Conservation (phyloP, 2,888 invertebrate genomes). For the Tetragonisca angustula region DNA sequence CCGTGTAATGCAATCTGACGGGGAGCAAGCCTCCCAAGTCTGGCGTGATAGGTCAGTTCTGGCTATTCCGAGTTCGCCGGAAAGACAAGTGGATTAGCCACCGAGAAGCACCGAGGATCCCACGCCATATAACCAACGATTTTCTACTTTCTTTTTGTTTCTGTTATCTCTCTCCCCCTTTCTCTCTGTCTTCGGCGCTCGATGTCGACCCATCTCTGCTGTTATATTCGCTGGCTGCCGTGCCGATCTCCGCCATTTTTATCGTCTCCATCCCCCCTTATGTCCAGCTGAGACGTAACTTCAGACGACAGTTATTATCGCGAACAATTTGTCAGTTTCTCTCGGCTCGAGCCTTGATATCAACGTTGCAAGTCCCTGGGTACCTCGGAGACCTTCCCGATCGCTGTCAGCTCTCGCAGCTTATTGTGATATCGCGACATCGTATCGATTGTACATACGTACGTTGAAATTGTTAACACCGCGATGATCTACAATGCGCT, state of each 20-base stretch:
- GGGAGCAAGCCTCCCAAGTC: slow-evolving; percentile 70
- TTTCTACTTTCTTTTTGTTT: slow-evolving; percentile 69
- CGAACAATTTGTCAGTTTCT: slow-evolving; percentile 61
- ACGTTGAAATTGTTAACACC: too few species aligned
- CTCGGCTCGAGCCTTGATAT: slow-evolving; percentile 31
- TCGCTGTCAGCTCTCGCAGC: slow-evolving; percentile 9
- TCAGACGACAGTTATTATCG: slow-evolving; percentile 58
- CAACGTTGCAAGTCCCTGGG: slow-evolving; percentile 26
- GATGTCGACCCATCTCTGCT: slow-evolving; percentile 51
- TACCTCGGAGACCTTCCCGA: neutral
- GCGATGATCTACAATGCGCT: too few species aligned
- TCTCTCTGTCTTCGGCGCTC: slow-evolving; percentile 27
- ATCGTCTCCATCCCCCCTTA: slow-evolving; percentile 4
- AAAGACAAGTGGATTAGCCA: slow-evolving; percentile 77
- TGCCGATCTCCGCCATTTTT: slow-evolving; percentile 67
- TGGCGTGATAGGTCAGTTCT: slow-evolving; percentile 78
- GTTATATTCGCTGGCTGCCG: slow-evolving; percentile 51
- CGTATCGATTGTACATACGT: too few species aligned
- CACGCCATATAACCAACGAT: slow-evolving; percentile 68
- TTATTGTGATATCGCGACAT: neutral
- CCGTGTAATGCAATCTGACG: slow-evolving; percentile 78
- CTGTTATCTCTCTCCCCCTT: slow-evolving; percentile 42
- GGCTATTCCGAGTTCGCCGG: slow-evolving; percentile 62
- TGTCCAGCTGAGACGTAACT: slow-evolving; percentile 23
- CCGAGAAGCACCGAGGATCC: slow-evolving; percentile 51